Evolutionary conservation across 2,797 vertebrate genomes (phyloP).

Genomic region (Potorous gilbertii): DNA sequence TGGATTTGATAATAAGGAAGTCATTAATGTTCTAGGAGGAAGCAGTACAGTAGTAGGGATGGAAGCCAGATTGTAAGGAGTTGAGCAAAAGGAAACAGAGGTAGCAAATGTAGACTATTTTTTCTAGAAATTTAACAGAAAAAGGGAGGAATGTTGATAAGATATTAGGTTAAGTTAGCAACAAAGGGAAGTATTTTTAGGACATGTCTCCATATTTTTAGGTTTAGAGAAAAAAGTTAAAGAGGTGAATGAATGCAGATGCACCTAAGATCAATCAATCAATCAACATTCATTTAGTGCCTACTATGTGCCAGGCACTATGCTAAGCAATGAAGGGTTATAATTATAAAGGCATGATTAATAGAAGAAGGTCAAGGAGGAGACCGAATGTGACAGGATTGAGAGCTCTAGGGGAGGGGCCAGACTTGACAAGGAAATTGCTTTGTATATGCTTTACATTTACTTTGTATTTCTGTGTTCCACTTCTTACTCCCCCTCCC

Average conservation of each 20-base stretch:
- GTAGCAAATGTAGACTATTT: background rate
- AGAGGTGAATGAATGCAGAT: background rate
- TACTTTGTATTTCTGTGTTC: background rate
- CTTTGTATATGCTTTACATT: background rate
- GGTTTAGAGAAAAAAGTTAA: background rate
- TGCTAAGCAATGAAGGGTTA: rapidly evolving
- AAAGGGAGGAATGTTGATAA: background rate
- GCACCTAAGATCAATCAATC: background rate
- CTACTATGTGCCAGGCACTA: background rate
- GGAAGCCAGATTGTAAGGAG: background rate
- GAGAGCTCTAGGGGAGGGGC: background rate
- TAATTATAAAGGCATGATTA: background rate
- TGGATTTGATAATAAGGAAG: background rate
- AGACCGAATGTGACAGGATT: background rate
- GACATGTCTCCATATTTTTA: background rate
- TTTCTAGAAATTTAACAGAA: background rate
- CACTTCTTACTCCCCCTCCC: background rate
- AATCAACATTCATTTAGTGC: background rate
- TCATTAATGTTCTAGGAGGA: background rate
- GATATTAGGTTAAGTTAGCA: too few relatives aligned
- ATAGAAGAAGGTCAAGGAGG: background rate
- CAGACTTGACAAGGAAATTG: background rate
- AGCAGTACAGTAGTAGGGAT: background rate
- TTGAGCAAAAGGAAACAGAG: background rate
- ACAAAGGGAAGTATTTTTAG: background rate